A percentile compares a stretch with the other conserved stretches of the same genome.
Evolutionary conservation across 1,140 invertebrate species (phyloP).

Genomic region (Diplogasteroides magnus): DNA sequence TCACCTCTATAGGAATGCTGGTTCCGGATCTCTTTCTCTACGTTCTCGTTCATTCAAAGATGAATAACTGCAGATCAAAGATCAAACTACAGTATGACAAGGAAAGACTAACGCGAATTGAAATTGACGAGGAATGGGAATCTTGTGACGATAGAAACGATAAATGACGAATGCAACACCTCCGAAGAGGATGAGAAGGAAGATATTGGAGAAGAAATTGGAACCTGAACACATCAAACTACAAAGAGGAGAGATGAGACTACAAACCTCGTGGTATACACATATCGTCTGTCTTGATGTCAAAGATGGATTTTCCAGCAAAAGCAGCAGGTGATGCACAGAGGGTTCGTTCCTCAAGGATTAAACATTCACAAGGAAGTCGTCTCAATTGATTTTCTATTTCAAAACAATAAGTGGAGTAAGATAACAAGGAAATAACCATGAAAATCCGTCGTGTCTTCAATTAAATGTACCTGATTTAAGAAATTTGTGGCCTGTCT

Average conservation of each 20-base stretch:
- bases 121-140: not conserved
- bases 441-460: not conserved
- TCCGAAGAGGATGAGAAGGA: not conserved
- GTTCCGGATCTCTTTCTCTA: not conserved
- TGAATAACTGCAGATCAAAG: not conserved
- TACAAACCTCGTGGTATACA: too few species aligned
- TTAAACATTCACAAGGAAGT: too few species aligned
- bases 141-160: not conserved
- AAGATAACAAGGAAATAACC: not conserved
- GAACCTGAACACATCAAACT: too few species aligned
- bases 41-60: not conserved
- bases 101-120: not conserved
- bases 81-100: not conserved
- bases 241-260: too few species aligned
- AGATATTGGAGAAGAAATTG: not conserved
- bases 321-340: conserved; percentile 25
- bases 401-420: not conserved
- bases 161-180: not conserved
- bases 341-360: conserved; percentile 26
- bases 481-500: conserved; percentile 28
- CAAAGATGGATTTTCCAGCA: conserved; percentile 23
- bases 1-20: not conserved
- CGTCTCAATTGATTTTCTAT: not conserved
- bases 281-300: conserved; percentile 18
- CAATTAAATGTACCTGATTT: conserved; percentile 19